phyloP scores from a whole-genome alignment of 2,113 vertebrate genomes.

The Ammodytes marinus region DNA sequence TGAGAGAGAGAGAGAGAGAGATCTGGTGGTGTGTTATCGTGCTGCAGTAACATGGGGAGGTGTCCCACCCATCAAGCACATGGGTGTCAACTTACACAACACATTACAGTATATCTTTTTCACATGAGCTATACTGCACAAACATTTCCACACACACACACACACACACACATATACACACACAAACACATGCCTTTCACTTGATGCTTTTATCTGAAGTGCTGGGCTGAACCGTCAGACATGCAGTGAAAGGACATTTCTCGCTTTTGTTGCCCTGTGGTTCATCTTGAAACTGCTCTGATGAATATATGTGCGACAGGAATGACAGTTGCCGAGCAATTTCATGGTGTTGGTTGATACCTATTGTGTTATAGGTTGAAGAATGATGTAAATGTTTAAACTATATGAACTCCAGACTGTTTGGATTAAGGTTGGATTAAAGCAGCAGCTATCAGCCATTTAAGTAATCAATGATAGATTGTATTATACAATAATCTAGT shows the following conservation, averaged over 20 bases:
- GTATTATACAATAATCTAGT: too few species aligned
- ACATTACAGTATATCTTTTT: slow-evolving; percentile 52
- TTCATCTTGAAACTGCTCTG: slow-evolving; percentile 20
- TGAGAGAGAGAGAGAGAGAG: slow-evolving; percentile 19
- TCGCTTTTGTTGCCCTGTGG: slow-evolving; percentile 19
- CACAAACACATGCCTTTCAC: slow-evolving; percentile 2
- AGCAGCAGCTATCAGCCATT: too few species aligned
- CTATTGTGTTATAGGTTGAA: neutral
- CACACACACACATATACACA: slow-evolving; percentile 7
- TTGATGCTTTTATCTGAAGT: slow-evolving; percentile 57
- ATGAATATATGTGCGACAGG: slow-evolving; percentile 11
- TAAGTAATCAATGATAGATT: too few species aligned
- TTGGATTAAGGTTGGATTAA: too few species aligned
- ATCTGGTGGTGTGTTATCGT: slow-evolving; percentile 25
- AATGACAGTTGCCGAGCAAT: neutral
- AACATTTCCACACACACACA: too few species aligned
- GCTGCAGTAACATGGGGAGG: slow-evolving; percentile 43
- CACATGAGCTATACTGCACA: slow-evolving; percentile 40
- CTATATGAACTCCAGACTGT: too few species aligned
- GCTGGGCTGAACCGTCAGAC: slow-evolving; percentile 25
- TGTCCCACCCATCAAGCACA: slow-evolving; percentile 62
- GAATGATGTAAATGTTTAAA: too few species aligned
- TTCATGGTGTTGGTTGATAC: neutral
- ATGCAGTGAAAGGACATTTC: slow-evolving; percentile 40
- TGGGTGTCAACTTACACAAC: slow-evolving; percentile 63